phyloP scores from a whole-genome alignment of 1,140 invertebrate genomes.

The Ceratosolen solmsi region DNA sequence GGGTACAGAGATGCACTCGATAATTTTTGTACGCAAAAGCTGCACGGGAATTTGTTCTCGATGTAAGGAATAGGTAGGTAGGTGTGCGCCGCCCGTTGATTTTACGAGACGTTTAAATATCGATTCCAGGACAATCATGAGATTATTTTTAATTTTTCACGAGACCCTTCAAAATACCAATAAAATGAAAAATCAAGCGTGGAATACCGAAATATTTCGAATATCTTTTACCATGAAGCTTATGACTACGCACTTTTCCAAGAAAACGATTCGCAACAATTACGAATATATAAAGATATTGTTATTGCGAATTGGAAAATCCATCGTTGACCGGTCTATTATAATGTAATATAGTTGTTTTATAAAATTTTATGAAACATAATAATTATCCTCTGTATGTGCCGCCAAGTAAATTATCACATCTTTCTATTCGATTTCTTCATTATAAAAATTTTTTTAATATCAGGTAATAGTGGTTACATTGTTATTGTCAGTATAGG shows the following conservation, averaged over 20 bases:
- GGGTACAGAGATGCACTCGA: slow-evolving; percentile 23
- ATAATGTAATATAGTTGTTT: not conserved
- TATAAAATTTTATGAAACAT: too few species aligned
- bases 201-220: not conserved
- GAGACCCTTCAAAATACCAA: not conserved
- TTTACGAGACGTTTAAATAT: slow-evolving; percentile 31
- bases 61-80: not conserved
- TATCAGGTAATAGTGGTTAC: too few species aligned
- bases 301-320: not conserved
- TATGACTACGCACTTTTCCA: not conserved
- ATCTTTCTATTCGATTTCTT: too few species aligned
- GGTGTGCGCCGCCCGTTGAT: not conserved
- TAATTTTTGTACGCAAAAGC: slow-evolving; percentile 9
- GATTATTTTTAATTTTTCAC: not conserved
- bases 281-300: not conserved
- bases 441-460: too few species aligned
- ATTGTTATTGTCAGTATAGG: too few species aligned
- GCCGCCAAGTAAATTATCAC: too few species aligned
- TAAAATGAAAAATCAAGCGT: not conserved
- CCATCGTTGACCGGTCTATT: not conserved
- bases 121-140: not conserved
- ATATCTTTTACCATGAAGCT: not conserved
- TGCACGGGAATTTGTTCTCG: slow-evolving; percentile 11
- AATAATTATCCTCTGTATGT: too few species aligned
- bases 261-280: not conserved